phyloP scores from a whole-genome alignment of 2,113 vertebrate genomes.

The Oncorhynchus masou region DNA sequence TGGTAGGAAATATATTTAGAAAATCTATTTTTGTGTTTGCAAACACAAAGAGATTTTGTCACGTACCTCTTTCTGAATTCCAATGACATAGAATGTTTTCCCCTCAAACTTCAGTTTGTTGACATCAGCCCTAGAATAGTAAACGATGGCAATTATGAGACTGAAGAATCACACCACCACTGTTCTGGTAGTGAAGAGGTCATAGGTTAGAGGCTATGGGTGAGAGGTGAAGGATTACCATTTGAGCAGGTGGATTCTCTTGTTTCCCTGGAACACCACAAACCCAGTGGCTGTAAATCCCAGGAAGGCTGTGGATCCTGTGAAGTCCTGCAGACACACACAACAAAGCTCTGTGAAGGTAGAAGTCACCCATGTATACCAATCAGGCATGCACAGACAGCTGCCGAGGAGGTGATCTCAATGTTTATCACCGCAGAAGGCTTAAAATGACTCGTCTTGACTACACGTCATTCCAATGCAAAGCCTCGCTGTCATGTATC shows the following conservation, averaged over 20 bases:
- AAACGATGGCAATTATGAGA: background rate
- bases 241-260: slow-evolving; percentile 94
- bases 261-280: slow-evolving; percentile 99
- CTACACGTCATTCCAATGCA: no score
- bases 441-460: no score
- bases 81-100: slow-evolving; percentile 96
- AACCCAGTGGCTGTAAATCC: slow-evolving; percentile 95
- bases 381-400: background rate
- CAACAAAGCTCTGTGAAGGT: background rate
- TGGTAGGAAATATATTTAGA: no score
- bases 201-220: no score
- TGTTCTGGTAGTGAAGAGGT: background rate
- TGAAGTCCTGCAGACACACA: slow-evolving; percentile 83
- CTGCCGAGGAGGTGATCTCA: no score
- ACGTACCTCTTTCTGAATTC: slow-evolving; percentile 91
- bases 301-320: slow-evolving; percentile 90
- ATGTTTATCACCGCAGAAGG: no score
- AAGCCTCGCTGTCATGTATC: no score
- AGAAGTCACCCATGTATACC: no score
- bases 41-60: no score
- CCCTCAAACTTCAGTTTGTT: slow-evolving; percentile 98
- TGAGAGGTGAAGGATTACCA: slow-evolving; percentile 76
- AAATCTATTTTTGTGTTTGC: no score
- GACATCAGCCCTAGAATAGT: slow-evolving; percentile 85
- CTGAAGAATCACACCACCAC: background rate